Evolutionary conservation across 2,888 invertebrate species (phyloP).

Genomic region (Scrobipalpa atriplicella): DNA sequence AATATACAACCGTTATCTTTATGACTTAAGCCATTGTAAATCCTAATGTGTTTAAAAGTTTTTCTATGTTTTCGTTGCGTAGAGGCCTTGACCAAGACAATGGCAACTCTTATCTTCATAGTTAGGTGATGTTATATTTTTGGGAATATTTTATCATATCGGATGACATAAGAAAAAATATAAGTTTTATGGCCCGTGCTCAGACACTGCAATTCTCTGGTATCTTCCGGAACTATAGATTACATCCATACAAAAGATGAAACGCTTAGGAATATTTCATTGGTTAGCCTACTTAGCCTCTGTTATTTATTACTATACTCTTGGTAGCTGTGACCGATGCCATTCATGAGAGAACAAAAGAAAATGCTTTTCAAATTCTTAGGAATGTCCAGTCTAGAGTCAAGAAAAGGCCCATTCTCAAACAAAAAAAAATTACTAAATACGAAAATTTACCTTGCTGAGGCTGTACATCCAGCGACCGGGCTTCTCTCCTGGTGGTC

Average conservation of each 20-base stretch:
- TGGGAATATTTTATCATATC: neutral
- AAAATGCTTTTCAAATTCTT: too few species aligned
- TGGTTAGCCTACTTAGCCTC: too few species aligned
- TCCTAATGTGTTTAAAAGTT: conserved; percentile 18
- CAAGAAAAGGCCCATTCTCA: too few species aligned
- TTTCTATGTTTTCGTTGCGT: neutral
- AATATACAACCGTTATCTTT: conserved; percentile 16
- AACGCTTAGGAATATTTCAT: too few species aligned
- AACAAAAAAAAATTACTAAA: neutral
- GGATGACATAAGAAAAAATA: neutral
- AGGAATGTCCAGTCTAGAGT: too few species aligned
- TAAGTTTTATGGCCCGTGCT: too few species aligned
- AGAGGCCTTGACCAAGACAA: conserved; percentile 14
- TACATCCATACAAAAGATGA: too few species aligned
- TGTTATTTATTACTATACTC: too few species aligned
- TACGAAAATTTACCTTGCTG: conserved; percentile 54
- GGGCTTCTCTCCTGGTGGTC: conserved; percentile 66
- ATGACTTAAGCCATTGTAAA: conserved; percentile 15
- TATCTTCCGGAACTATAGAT: too few species aligned
- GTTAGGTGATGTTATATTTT: neutral
- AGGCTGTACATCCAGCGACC: conserved; percentile 75
- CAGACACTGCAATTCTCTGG: too few species aligned
- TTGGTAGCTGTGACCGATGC: too few species aligned
- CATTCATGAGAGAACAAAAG: too few species aligned
- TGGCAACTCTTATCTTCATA: neutral